Percentiles rank a stretch among this genome's conserved stretches.
phyloP scores from a whole-genome alignment of 2,113 vertebrate genomes.

The Scalopus aquaticus region DNA sequence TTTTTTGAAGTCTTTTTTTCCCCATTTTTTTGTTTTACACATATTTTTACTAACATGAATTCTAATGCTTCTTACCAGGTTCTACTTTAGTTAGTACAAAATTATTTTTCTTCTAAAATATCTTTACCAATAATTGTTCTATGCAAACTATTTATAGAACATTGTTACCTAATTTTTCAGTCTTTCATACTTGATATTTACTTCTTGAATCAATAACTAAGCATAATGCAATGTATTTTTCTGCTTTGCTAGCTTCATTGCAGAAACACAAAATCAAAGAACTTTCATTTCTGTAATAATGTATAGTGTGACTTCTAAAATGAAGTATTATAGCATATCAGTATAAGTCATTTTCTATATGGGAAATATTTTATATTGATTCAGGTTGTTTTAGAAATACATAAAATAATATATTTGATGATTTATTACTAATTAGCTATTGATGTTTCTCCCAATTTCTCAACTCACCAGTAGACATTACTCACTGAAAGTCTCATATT shows the following conservation, averaged over 20 bases:
- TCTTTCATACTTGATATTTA: background rate
- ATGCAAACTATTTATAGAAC: background rate
- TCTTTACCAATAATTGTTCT: background rate
- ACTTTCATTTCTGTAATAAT: background rate
- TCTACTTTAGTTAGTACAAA: background rate
- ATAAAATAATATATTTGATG: background rate
- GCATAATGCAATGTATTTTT: background rate
- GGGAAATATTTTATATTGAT: background rate
- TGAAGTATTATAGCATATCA: background rate
- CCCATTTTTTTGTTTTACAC: background rate
- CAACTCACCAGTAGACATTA: background rate
- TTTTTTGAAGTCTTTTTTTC: background rate
- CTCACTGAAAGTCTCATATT: background rate
- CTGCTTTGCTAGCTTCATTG: background rate
- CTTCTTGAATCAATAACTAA: constrained; percentile 10
- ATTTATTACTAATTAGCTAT: background rate
- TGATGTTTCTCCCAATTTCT: background rate
- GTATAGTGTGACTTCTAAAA: background rate
- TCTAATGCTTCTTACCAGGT: background rate
- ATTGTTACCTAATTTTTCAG: background rate
- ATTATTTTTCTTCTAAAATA: background rate
- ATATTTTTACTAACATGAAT: background rate
- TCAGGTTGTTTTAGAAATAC: background rate
- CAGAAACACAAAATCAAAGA: background rate
- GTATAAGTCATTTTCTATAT: background rate